Evolutionary conservation across 1,140 invertebrate species (phyloP).

Genomic region (Bombus breviceps): DNA sequence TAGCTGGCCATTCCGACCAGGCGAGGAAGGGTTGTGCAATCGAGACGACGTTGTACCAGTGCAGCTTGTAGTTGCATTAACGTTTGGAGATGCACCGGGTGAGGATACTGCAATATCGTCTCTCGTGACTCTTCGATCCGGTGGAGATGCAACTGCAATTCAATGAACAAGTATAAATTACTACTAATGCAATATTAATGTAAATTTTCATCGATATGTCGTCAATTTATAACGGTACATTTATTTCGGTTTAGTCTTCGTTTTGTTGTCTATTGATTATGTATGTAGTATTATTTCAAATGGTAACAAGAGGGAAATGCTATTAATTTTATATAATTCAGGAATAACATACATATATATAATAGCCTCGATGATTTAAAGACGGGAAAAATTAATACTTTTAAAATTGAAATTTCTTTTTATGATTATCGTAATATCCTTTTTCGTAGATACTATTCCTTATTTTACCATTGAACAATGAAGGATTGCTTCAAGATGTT

Average conservation of each 20-base stretch:
- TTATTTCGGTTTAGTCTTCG: background rate
- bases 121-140: slow-evolving; percentile 82
- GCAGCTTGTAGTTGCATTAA: slow-evolving; percentile 68
- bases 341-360: background rate
- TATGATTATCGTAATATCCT: too few species aligned
- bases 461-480: background rate
- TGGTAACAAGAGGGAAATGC: background rate
- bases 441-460: too few species aligned
- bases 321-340: background rate
- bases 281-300: background rate
- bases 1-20: slow-evolving; percentile 84
- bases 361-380: too few species aligned
- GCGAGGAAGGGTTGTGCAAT: slow-evolving; percentile 75
- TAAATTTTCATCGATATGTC: background rate
- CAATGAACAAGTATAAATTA: slow-evolving; percentile 18
- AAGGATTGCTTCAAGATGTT: background rate
- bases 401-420: too few species aligned
- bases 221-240: background rate
- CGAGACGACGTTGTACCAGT: slow-evolving; percentile 62
- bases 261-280: background rate
- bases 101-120: slow-evolving; percentile 79
- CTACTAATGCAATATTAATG: background rate
- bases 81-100: slow-evolving; percentile 64
- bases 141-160: slow-evolving; percentile 86
- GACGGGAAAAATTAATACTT: too few species aligned